These are phyloP conservation scores for Empidonax traillii DNA, from an alignment of 2,113 vertebrate species.

Conservation along the genomic window DNA sequence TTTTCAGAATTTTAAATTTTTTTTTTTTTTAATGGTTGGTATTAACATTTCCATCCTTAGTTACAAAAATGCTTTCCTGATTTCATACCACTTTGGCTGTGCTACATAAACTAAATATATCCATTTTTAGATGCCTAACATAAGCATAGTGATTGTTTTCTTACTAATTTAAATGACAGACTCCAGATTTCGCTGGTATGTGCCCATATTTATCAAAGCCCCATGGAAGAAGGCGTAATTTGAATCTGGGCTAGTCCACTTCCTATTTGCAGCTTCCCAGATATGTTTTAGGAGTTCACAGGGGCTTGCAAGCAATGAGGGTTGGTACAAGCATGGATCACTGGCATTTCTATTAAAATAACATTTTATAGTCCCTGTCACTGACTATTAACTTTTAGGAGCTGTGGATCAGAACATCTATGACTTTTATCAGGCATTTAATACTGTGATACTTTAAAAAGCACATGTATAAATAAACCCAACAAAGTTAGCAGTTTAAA, in stretches of 20 bases:
- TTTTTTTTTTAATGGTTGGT: background rate
- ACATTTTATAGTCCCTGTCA: background rate
- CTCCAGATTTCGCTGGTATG: background rate
- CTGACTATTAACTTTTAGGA: background rate
- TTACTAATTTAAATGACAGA: background rate
- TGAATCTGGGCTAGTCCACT: background rate
- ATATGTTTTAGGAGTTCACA: background rate
- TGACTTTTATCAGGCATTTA: background rate
- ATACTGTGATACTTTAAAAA: background rate
- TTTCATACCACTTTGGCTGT: background rate
- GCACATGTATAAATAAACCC: background rate
- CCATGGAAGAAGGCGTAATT: background rate
- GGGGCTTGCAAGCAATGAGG: background rate
- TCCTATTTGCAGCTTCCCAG: background rate
- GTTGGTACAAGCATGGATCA: background rate
- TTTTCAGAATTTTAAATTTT: background rate
- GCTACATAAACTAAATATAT: background rate
- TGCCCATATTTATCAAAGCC: background rate
- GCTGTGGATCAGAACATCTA: background rate
- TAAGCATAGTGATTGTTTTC: background rate
- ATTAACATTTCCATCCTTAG: background rate
- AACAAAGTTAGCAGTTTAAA: background rate
- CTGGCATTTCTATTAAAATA: background rate
- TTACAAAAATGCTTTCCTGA: background rate
- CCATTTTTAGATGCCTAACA: background rate